Conservation (phyloP, 2,888 invertebrate genomes). For the Dasypolia templi region DNA sequence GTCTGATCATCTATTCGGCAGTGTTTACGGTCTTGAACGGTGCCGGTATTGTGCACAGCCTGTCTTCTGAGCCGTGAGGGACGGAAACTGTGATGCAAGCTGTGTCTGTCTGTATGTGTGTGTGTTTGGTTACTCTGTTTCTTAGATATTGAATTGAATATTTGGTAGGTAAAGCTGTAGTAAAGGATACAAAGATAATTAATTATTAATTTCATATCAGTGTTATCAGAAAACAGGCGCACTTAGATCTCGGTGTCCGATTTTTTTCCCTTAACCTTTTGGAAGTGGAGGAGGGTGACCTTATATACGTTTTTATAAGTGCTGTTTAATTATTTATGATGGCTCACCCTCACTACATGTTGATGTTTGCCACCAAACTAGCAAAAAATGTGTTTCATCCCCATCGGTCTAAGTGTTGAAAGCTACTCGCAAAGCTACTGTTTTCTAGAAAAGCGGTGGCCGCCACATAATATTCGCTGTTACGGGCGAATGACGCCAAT, state of each 20-base stretch:
- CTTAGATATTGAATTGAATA: background rate
- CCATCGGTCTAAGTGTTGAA: too few relatives aligned
- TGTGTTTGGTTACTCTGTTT: slow-evolving; percentile 2
- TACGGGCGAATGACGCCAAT: too few relatives aligned
- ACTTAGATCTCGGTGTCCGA: background rate
- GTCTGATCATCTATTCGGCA: slow-evolving; percentile 39
- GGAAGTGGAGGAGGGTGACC: background rate
- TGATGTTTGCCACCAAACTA: background rate
- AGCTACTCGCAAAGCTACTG: background rate
- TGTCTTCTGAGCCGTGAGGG: slow-evolving; percentile 44
- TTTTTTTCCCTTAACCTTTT: background rate
- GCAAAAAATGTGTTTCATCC: background rate
- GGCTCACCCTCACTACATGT: background rate
- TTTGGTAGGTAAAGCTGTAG: too few relatives aligned
- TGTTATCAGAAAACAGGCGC: background rate
- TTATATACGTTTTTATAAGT: background rate
- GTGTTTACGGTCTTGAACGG: slow-evolving; percentile 49
- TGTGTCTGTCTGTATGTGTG: slow-evolving; percentile 14
- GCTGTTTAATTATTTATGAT: background rate
- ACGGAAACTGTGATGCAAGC: slow-evolving; percentile 19
- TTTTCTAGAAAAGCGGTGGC: too few relatives aligned
- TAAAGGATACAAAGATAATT: too few relatives aligned
- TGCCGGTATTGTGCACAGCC: slow-evolving; percentile 28
- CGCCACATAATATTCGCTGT: too few relatives aligned
- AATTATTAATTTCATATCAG: too few relatives aligned